Evolutionary conservation across 2,113 vertebrate genomes (phyloP).

Genomic region (Entomyzon cyanotis): DNA sequence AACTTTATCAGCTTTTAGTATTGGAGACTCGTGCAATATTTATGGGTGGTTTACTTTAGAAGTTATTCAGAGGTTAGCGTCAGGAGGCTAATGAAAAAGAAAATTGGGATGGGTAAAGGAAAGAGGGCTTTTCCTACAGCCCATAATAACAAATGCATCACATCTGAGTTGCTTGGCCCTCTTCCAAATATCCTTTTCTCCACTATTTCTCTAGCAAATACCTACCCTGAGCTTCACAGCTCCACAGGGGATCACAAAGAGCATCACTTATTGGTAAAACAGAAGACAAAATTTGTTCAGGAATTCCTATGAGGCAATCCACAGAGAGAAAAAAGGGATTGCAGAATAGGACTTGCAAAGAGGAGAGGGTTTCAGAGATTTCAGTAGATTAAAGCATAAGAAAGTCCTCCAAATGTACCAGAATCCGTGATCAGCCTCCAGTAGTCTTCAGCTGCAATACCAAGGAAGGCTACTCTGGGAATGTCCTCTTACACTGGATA

Average conservation of each 20-base stretch:
- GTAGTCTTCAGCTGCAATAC: background rate
- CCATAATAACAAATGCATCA: conserved; percentile 45
- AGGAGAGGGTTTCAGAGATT: background rate
- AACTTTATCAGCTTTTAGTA: conserved; percentile 83
- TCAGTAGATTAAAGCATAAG: background rate
- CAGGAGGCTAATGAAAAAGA: conserved; percentile 77
- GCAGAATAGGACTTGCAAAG: background rate
- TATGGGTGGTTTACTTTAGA: conserved; percentile 76
- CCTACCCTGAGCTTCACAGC: background rate
- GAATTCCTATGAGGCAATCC: background rate
- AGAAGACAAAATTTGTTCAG: background rate
- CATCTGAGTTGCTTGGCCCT: conserved; percentile 37
- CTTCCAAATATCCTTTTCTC: conserved; percentile 19
- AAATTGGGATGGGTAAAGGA: conserved; percentile 58
- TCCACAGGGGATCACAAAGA: conserved; percentile 19
- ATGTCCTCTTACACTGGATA: background rate
- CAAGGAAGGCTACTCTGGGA: background rate
- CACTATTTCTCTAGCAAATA: conserved; percentile 1
- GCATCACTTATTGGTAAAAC: background rate
- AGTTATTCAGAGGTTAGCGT: conserved; percentile 74
- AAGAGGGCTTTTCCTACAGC: conserved; percentile 59
- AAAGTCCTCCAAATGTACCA: background rate
- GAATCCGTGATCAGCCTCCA: background rate
- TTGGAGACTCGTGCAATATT: conserved; percentile 78
- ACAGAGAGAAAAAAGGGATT: background rate